Base-by-base conservation (phyloP, 2,797 vertebrate species). In the Alfaro cultratus region DNA sequence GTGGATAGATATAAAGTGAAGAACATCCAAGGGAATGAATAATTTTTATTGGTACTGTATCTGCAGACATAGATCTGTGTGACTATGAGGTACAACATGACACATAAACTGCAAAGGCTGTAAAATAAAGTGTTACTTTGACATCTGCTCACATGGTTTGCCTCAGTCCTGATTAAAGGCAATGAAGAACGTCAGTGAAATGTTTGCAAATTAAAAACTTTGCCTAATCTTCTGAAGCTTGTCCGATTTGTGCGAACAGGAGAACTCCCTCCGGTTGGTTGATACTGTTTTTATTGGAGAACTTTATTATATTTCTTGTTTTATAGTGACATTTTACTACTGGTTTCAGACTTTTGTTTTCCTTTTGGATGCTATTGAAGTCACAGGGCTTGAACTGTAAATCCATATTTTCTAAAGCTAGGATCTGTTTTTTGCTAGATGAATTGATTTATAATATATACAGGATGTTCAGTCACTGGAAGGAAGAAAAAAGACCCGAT, bases 371-470 rank as follows among this genome's bases (percentile, higher is more conserved):
- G 89, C 83, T 90, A 91, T 88, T 91, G 62, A 91, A 92, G 81
- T 92, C 92, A 92, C 90, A 87, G 91, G 89, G 93, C 85, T 90
- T 91, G 78, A 92, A 86, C 79, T 89, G 86, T 89, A 92, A 88
- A 53, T 78, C 73, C 83, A 91, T 90, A 87, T 91, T 94, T 94
- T 93, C 92, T 93, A 94, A 93, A 88, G 83, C 83, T 89, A 89
- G 83, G 79, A 83, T 85, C 87, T 92, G 90, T 91, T 53, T 93
- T 94, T 93, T 92, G 89, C 86, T 92, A 92, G 90, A 89, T 90
- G 76, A 92, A 89, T 91, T 90, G 89, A 92, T 92, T 94, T 91
- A 85, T 93, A 93, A 91, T 86, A 83, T 92, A 92, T 90, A 90
- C 86, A 84, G 85, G 78, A 80, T 88, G 88, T 92, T 92, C 90